phyloP scores from a whole-genome alignment of 2,797 vertebrate genomes.

The Xiphorhynchus erythropygius region DNA sequence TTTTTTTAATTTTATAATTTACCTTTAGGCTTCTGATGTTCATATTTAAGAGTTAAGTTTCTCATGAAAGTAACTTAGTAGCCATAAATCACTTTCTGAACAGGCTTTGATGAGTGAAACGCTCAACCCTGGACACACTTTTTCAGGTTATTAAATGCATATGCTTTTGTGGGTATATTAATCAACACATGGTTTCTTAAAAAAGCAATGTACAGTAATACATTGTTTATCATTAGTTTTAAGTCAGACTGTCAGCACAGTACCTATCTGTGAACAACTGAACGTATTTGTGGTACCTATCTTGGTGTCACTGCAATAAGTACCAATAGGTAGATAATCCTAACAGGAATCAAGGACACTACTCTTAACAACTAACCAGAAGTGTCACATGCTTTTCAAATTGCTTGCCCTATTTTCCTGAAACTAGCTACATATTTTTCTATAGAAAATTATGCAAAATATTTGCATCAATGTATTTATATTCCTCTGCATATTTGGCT shows the following conservation, averaged over 20 bases:
- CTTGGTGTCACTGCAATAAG: neutral
- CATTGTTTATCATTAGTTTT: neutral
- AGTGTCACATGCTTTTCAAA: neutral
- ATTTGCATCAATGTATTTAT: neutral
- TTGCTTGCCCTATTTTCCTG: neutral
- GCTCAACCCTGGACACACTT: neutral
- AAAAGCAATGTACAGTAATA: neutral
- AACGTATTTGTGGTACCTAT: neutral
- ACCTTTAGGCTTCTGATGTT: neutral
- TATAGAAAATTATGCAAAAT: neutral
- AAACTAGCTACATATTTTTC: neutral
- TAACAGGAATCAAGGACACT: neutral
- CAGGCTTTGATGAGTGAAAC: neutral
- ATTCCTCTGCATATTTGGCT: neutral
- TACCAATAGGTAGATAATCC: neutral
- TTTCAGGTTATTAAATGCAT: neutral
- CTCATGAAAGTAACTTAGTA: neutral
- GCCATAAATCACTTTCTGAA: neutral
- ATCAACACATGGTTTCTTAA: neutral
- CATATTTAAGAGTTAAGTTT: neutral
- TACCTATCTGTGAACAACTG: neutral
- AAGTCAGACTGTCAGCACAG: neutral
- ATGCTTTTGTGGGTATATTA: neutral
- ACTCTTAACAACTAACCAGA: neutral
- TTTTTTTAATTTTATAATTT: neutral